phyloP scores from a whole-genome alignment of 2,113 vertebrate genomes.

The Lipophrys pholis region DNA sequence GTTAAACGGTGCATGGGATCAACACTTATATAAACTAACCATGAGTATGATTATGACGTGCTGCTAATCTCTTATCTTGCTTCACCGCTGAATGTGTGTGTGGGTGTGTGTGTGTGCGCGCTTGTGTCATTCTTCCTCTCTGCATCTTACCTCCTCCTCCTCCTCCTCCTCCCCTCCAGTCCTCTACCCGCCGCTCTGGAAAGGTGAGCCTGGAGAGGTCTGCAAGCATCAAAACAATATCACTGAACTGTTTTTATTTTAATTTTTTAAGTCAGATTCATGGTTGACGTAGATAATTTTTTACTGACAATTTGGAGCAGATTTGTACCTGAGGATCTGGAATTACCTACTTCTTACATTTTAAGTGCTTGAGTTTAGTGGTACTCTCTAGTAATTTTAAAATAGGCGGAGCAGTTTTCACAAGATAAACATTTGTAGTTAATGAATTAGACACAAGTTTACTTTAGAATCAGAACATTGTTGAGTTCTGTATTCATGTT shows the following conservation, averaged over 20 bases:
- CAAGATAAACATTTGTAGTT: too few species aligned
- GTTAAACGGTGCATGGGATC: conserved; percentile 43
- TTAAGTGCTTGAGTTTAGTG: too few species aligned
- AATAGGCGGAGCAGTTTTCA: too few species aligned
- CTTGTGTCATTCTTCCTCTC: conserved; percentile 41
- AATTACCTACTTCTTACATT: too few species aligned
- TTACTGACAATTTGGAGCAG: too few species aligned
- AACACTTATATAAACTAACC: conserved; percentile 45
- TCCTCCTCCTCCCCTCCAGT: conserved; percentile 84
- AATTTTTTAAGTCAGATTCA: too few species aligned
- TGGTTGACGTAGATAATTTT: too few species aligned
- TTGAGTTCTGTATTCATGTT: too few species aligned
- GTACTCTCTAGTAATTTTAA: too few species aligned
- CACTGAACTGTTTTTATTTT: not conserved
- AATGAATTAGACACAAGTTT: too few species aligned
- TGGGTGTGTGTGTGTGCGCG: conserved; percentile 46
- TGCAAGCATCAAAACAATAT: conserved; percentile 15
- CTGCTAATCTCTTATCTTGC: conserved; percentile 65
- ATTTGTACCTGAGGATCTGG: too few species aligned
- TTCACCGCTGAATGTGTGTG: conserved; percentile 33
- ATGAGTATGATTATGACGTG: conserved; percentile 44
- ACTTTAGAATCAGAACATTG: too few species aligned
- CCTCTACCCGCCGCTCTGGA: conserved; percentile 87
- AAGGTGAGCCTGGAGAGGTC: conserved; percentile 86
- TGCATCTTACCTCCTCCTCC: conserved; percentile 67